Percentiles rank a stretch among this genome's conserved stretches.
phyloP scores from a whole-genome alignment of 2,888 invertebrate species.

The Pristionchus japonicus region DNA sequence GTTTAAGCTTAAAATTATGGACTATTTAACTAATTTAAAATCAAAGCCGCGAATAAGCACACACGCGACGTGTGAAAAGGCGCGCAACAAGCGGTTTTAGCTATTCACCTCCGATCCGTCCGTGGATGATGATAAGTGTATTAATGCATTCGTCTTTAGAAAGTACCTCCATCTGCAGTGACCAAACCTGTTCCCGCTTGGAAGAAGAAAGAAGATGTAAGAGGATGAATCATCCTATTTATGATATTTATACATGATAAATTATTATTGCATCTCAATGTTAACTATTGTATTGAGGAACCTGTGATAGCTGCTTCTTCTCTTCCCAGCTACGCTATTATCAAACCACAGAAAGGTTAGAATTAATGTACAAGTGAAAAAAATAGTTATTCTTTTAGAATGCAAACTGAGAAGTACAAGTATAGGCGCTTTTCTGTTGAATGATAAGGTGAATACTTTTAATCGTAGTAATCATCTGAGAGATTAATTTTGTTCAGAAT shows the following conservation, averaged over 20 bases:
- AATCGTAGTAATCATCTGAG: not conserved
- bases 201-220: not conserved
- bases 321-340: not conserved
- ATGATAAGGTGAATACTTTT: not conserved
- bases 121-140: too few species aligned
- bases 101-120: too few species aligned
- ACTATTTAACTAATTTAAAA: too few species aligned
- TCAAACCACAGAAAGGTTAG: not conserved
- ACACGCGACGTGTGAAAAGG: too few species aligned
- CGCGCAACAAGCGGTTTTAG: too few species aligned
- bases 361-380: not conserved
- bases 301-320: too few species aligned
- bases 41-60: too few species aligned
- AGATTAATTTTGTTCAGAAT: not conserved
- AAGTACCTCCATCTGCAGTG: not conserved
- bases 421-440: not conserved
- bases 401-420: not conserved
- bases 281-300: too few species aligned
- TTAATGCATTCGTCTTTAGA: not conserved
- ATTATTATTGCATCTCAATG: too few species aligned
- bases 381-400: not conserved
- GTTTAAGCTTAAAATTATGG: too few species aligned
- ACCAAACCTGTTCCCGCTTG: not conserved
- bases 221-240: too few species aligned
- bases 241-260: too few species aligned